Percentiles rank a stretch among this genome's conserved stretches.
Conservation (phyloP, 1,140 invertebrate species). For the Brachionus paranguensis region DNA sequence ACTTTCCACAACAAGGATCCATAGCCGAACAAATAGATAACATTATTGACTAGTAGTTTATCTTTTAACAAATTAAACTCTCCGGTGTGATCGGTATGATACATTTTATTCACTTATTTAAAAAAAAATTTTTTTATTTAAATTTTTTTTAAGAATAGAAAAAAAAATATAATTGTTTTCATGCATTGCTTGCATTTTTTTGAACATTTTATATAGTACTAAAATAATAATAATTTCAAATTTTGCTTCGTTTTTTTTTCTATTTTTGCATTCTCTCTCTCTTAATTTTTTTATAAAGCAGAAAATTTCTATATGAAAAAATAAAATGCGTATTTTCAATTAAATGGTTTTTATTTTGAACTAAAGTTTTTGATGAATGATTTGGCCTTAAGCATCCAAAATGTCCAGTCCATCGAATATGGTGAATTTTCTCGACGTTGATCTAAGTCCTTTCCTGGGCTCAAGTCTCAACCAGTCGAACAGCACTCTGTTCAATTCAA, state of each 20-base stretch:
- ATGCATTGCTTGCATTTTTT: not conserved
- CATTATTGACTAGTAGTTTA: not conserved
- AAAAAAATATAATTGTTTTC: not conserved
- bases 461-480: not conserved
- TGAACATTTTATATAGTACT: not conserved
- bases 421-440: conserved; percentile 4
- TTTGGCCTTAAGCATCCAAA: not conserved
- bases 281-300: not conserved
- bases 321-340: conserved; percentile 24
- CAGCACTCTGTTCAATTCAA: not conserved
- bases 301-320: not conserved
- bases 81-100: not conserved
- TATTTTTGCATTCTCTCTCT: not conserved
- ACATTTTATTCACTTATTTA: not conserved
- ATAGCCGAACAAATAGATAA: conserved; percentile 38
- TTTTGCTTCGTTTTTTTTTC: not conserved
- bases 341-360: not conserved
- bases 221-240: not conserved
- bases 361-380: not conserved
- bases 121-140: not conserved
- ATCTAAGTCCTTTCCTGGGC: not conserved
- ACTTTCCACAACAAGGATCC: conserved; percentile 35
- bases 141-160: not conserved
- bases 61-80: conserved; percentile 1
- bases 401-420: conserved; percentile 14